These are phyloP conservation scores for Leucozona laternaria DNA, from an alignment of 2,888 invertebrate species.

Conservation along the genomic window DNA sequence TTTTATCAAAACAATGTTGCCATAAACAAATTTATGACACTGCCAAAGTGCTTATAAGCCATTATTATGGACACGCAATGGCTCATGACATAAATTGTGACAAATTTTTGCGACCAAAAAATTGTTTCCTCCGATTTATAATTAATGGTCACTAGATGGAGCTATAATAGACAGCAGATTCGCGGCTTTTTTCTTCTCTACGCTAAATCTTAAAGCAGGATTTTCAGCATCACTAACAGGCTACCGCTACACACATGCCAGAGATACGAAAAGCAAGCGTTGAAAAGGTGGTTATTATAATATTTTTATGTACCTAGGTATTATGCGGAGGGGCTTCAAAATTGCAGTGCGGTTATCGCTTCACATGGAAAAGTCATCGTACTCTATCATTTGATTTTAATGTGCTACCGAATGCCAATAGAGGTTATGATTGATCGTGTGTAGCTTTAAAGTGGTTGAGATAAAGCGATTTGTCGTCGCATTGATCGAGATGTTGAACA, in stretches of 20 bases:
- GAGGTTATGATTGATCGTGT: conserved; percentile 72
- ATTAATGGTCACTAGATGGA: conserved; percentile 68
- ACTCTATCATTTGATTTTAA: conserved; percentile 64
- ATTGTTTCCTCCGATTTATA: conserved; percentile 47
- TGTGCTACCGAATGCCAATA: conserved; percentile 67
- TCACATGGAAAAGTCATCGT: conserved; percentile 70
- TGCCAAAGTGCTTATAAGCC: conserved; percentile 63
- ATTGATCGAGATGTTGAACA: conserved; percentile 66
- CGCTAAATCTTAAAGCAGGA: conserved; percentile 29
- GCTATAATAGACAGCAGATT: neutral
- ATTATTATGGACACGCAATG: conserved; percentile 73
- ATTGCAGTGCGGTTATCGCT: conserved; percentile 31
- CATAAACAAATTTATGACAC: conserved; percentile 66
- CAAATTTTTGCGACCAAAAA: conserved; percentile 63
- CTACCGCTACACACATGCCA: neutral
- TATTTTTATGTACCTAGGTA: neutral
- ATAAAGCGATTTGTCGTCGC: conserved; percentile 73
- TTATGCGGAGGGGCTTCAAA: neutral
- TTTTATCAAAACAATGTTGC: conserved; percentile 52
- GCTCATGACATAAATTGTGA: conserved; percentile 72
- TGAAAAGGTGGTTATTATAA: conserved; percentile 30
- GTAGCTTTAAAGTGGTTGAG: conserved; percentile 60
- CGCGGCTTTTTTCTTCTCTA: neutral
- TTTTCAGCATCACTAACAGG: conserved; percentile 1
- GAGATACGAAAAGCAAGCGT: neutral